Evolutionary conservation across 2,113 vertebrate species (phyloP).

Genomic region (Collichthys lucidus): DNA sequence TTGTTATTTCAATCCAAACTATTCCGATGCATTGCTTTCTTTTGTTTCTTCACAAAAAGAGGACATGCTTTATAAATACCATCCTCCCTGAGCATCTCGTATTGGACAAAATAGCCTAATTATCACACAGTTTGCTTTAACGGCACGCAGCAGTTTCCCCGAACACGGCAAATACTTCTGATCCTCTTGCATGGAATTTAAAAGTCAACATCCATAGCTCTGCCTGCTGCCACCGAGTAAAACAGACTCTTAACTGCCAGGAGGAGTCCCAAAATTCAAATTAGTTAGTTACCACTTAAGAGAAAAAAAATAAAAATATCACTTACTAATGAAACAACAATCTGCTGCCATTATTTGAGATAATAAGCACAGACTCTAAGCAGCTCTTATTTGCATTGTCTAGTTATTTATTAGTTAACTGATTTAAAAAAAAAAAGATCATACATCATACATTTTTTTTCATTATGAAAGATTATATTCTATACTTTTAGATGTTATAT

Average conservation of each 20-base stretch:
- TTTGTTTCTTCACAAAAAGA: conserved; percentile 70
- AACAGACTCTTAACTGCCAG: conserved; percentile 10
- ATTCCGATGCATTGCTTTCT: conserved; percentile 74
- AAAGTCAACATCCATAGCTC: conserved; percentile 38
- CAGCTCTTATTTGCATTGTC: not conserved
- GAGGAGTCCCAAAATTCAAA: conserved; percentile 36
- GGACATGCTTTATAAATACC: conserved; percentile 77
- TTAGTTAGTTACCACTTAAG: conserved; percentile 26
- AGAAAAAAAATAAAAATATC: not conserved
- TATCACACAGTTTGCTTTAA: conserved; percentile 69
- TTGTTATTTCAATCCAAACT: conserved; percentile 80
- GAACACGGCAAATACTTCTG: conserved; percentile 58
- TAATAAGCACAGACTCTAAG: not conserved
- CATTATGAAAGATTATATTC: too few relatives aligned
- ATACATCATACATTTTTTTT: too few relatives aligned
- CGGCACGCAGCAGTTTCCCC: conserved; percentile 59
- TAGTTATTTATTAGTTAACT: not conserved
- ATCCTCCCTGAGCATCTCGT: conserved; percentile 69
- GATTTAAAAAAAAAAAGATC: not conserved
- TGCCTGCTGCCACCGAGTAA: conserved; percentile 14
- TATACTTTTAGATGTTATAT: too few relatives aligned
- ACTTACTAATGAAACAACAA: not conserved
- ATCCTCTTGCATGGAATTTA: conserved; percentile 19
- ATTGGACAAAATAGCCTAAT: conserved; percentile 67
- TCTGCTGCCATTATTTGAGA: not conserved